Conservation (phyloP, 2,113 vertebrate genomes). For the Corythoichthys haematopterus region DNA sequence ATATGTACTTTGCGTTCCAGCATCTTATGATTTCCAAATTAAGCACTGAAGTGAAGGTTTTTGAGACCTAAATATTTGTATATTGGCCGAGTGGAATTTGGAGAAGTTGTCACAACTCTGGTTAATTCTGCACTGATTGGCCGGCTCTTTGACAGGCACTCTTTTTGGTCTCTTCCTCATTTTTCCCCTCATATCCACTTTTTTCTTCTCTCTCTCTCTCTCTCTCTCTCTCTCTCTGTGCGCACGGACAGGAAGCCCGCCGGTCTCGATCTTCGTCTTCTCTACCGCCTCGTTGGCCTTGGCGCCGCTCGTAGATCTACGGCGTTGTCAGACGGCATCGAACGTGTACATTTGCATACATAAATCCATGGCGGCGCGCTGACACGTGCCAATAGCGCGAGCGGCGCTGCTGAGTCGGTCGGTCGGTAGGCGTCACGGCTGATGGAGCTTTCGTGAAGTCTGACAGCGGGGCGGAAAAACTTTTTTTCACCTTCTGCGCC, state of each 20-base stretch:
- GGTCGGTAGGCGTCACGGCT: slow-evolving; percentile 45
- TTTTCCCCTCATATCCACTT: slow-evolving; percentile 63
- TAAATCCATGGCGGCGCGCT: slow-evolving; percentile 75
- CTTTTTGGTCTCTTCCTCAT: slow-evolving; percentile 49
- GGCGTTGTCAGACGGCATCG: slow-evolving; percentile 59
- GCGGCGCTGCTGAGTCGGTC: slow-evolving; percentile 65
- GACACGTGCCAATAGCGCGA: slow-evolving; percentile 71
- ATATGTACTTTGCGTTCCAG: too few relatives aligned
- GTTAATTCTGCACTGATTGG: slow-evolving; percentile 32
- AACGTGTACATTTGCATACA: slow-evolving; percentile 70
- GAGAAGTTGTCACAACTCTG: too few relatives aligned
- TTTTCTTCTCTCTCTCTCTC: slow-evolving; percentile 5
- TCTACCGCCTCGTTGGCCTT: slow-evolving; percentile 33
- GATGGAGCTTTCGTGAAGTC: slow-evolving; percentile 74
- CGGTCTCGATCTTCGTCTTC: slow-evolving; percentile 24
- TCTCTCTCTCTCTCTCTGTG: not conserved
- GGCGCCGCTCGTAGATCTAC: slow-evolving; percentile 64
- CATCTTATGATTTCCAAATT: too few relatives aligned
- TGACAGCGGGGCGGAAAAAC: slow-evolving; percentile 44
- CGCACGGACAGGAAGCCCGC: slow-evolving; percentile 6
- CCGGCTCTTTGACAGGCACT: slow-evolving; percentile 41
- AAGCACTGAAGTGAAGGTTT: too few relatives aligned
- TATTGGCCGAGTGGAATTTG: too few relatives aligned
- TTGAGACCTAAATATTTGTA: too few relatives aligned
- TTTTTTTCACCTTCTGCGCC: not conserved